Evolutionary conservation across 2,888 invertebrate species (phyloP), one percentile per base, ranked within the genome.

Genomic region (Trichopria drosophilae): DNA sequence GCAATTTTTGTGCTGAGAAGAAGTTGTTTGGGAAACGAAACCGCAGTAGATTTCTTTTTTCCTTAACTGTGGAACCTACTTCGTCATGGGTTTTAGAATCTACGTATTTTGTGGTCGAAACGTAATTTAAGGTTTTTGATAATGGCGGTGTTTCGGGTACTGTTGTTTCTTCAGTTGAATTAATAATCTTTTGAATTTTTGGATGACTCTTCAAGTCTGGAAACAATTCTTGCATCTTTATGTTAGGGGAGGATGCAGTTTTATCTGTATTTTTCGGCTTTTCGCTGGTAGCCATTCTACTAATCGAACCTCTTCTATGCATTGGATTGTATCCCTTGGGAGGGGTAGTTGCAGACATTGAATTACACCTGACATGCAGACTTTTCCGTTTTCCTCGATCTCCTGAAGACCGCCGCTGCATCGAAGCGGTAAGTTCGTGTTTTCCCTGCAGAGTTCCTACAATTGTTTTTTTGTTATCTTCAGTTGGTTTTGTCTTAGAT

Each of bases 221-320:
- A 78, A 51, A 77, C 78, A n/a, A 78, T 79, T 51, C 78, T 66
- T 0, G n/a, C n/a, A n/a, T n/a, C n/a, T n/a, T n/a, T n/a, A n/a
- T n/a, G n/a, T n/a, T n/a, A n/a, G n/a, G n/a, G n/a, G n/a, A n/a
- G n/a, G n/a, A n/a, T n/a, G n/a, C n/a, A n/a, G n/a, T n/a, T n/a
- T n/a, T n/a, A n/a, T n/a, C n/a, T n/a, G 3, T 32, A 47, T 19
- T 34, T 48, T 34, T 6, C 58, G 36, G 10, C 51, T 66, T 47
- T 64, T 58, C 74, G 76, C 4, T 63, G 61, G n/a, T n/a, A n/a
- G n/a, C n/a, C n/a, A n/a, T n/a, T n/a, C n/a, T n/a, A n/a, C n/a
- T n/a, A n/a, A n/a, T n/a, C n/a, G n/a, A n/a, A n/a, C n/a, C n/a
- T n/a, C n/a, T n/a, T n/a, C n/a, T n/a, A n/a, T n/a, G n/a, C n/a